A percentile compares a stretch with the other conserved stretches of the same genome.
These are phyloP conservation scores for Scaptomyza graminum DNA, from an alignment of 1,140 invertebrate species.

Conservation along the genomic window DNA sequence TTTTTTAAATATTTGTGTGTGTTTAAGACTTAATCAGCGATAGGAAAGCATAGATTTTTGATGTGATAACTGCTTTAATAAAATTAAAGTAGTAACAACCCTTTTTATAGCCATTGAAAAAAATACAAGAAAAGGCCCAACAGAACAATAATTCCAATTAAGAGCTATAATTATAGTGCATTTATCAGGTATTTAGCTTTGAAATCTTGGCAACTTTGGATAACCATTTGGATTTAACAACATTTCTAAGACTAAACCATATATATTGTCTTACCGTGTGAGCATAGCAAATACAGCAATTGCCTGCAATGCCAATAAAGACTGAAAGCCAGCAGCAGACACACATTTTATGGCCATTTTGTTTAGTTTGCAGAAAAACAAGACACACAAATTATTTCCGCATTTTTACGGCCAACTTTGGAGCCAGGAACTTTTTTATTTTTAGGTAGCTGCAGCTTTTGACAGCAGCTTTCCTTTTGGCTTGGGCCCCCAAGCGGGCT, in stretches of 20 bases:
- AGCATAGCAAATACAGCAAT: conserved; percentile 15
- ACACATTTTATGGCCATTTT: conserved; percentile 29
- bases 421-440: background rate
- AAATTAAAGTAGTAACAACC: background rate
- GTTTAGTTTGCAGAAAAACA: conserved; percentile 28
- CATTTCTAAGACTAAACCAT: background rate
- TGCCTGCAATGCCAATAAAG: conserved; percentile 39
- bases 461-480: conserved; percentile 16
- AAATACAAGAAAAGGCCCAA: background rate
- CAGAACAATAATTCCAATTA: background rate
- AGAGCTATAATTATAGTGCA: conserved; percentile 10
- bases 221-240: conserved; percentile 30
- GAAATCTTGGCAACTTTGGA: conserved; percentile 7
- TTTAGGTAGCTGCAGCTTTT: background rate
- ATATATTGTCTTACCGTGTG: background rate
- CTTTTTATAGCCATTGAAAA: background rate
- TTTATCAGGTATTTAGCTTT: conserved; percentile 14
- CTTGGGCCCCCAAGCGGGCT: conserved; percentile 12
- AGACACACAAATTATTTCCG: conserved; percentile 7
- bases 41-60: background rate
- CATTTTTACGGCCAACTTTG: conserved; percentile 18
- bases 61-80: conserved; percentile 2
- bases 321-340: conserved; percentile 30
- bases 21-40: background rate
- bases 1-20: too few species aligned